Percentiles rank a stretch among this genome's conserved stretches.
These are phyloP conservation scores for Tanytarsus gracilentus DNA, from an alignment of 2,888 invertebrate genomes.

Conservation along the genomic window DNA sequence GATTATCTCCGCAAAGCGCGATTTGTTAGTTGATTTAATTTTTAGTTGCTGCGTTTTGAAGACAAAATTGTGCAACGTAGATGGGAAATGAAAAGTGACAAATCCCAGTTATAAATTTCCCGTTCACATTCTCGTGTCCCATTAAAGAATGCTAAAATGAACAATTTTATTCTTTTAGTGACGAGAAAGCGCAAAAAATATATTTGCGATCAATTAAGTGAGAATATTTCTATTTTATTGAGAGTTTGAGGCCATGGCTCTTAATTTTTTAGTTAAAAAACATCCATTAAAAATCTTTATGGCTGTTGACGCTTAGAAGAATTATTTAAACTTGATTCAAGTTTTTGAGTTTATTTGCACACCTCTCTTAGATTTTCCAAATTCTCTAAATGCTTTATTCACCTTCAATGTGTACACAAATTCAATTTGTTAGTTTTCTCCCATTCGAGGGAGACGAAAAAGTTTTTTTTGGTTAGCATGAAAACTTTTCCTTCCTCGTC, in stretches of 20 bases:
- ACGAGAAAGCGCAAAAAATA: too few relatives aligned
- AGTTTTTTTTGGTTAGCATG: not conserved
- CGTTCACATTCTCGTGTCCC: too few relatives aligned
- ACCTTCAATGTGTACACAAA: not conserved
- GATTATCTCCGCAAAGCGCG: not conserved
- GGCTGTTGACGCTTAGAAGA: too few relatives aligned
- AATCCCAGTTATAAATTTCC: not conserved
- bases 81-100: not conserved
- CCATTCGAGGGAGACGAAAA: not conserved
- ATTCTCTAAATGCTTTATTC: not conserved
- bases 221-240: slow-evolving; percentile 1
- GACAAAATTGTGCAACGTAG: not conserved
- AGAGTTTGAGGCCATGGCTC: not conserved
- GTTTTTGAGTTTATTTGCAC: not conserved
- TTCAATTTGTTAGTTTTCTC: slow-evolving; percentile 13
- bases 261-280: not conserved
- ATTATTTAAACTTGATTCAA: not conserved
- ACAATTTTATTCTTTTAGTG: not conserved
- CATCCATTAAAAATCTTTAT: too few relatives aligned
- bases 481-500: slow-evolving; percentile 5
- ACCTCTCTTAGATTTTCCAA: not conserved
- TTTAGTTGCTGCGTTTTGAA: slow-evolving; percentile 2
- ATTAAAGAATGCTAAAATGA: not conserved
- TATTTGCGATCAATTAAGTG: not conserved
- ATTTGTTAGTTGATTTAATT: slow-evolving; percentile 24